phyloP scores from a whole-genome alignment of 2,113 vertebrate species.

The Scortum barcoo region DNA sequence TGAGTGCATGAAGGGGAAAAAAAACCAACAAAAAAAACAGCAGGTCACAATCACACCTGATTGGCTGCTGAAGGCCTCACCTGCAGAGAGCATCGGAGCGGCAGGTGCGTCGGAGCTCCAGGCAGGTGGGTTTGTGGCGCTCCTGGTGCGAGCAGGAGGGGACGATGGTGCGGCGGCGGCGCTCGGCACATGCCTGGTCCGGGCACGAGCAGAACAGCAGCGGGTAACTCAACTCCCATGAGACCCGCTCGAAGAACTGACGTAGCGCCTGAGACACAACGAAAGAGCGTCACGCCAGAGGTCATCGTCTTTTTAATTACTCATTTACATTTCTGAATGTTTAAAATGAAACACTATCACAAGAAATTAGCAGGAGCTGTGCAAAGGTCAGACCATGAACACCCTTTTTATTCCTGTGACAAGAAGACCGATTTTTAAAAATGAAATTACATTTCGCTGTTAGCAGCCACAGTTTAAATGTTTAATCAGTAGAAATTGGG shows the following conservation, averaged over 20 bases:
- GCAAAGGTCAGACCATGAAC: background rate
- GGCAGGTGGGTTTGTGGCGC: conserved; percentile 89
- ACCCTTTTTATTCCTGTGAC: background rate
- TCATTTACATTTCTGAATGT: background rate
- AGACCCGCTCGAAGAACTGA: conserved; percentile 95
- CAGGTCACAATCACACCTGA: background rate
- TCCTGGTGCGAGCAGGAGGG: conserved; percentile 94
- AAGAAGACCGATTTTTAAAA: background rate
- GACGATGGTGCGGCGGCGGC: conserved; percentile 94
- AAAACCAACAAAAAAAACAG: too few relatives aligned
- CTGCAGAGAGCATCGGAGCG: conserved; percentile 91
- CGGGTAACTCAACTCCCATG: conserved; percentile 92
- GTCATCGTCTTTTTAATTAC: background rate
- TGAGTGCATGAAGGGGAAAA: background rate
- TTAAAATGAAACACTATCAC: background rate
- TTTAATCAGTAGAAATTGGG: background rate
- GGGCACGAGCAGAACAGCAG: conserved; percentile 96
- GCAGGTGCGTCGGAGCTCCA: conserved; percentile 89
- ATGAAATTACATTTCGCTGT: background rate
- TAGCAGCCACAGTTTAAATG: background rate
- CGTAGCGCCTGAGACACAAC: conserved; percentile 85
- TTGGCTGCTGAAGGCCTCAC: conserved; percentile 67
- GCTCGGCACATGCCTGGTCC: conserved; percentile 93
- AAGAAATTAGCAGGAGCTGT: background rate
- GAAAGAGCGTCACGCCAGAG: background rate